Evolutionary conservation across 1,140 invertebrate genomes (phyloP), one percentile per base, ranked within the genome.

Genomic region (Hydropsyche tenuis): DNA sequence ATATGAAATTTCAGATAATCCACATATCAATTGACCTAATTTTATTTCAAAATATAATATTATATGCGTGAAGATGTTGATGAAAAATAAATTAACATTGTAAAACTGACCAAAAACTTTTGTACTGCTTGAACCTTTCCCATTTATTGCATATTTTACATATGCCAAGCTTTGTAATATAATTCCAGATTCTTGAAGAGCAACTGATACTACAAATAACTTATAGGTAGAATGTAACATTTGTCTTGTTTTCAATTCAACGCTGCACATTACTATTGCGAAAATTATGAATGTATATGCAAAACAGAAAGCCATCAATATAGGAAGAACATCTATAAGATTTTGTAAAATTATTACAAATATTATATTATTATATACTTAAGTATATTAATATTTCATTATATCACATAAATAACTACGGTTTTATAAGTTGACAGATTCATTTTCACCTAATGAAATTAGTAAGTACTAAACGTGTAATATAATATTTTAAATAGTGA

Each of bases 191-290:
- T 89, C 85, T 80, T 93, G 90, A 25, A 88, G 80, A 1, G 88
- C 78, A 2, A 94, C 82, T 0, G 94, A 93, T 1, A 87, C 77
- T 14, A 95, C 85, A 80, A 93, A 97, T 73, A 97, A 81, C 81
- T 95, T 94, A 82, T 96, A 97, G 0, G 94, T 96, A 0, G 92
- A 87, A 81, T 97, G 95, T 42, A 96, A 86, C 0, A 97, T 82
- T 80, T 95, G 92, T 30, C 93, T 85, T 0, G 88, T 86, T 74
- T 89, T 89, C 5, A 96, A 81, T 79, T 94, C 89, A 69, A 91
- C 88, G 48, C 90, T 88, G 79, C 89, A 90, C 73, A 91, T 83
- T 43, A 90, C 85, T 30, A 89, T 86, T 0, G 87, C 88, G 45
- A 91, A 81, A 76, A 90, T 81, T 6, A 92, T 83, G 48, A 92